Evolutionary conservation across 2,888 invertebrate genomes (phyloP), one percentile per base, ranked within the genome.

Genomic region (Athalia cordata): DNA sequence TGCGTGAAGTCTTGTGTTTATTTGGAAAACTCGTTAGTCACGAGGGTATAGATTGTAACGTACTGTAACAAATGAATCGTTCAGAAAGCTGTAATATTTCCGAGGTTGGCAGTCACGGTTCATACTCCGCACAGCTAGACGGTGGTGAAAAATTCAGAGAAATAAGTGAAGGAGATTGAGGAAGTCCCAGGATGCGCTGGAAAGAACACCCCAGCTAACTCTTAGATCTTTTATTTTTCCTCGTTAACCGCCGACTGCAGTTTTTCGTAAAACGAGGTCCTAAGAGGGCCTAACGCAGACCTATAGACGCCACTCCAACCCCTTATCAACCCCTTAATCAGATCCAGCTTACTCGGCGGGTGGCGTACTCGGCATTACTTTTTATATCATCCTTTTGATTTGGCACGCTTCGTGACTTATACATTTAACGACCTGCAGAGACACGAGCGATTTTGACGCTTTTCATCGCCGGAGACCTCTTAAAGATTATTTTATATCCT

Each of bases 261-360:
- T 72, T 59, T 59, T 72, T 72, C 72, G 57, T 59, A 57, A 47
- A 72, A 72, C 72, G 72, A 72, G 55, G 43, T 68, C 68, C 68
- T 68, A 50, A 68, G 52, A 68, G 72, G 68, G 68, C 68, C 68
- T 68, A 55, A 68, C 52, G 11, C 55, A 55, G 55, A 68, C 68
- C 52, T 50, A 4, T 3, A 47, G 52, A 68, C 43, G 50, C 55
- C n/a, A 29, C 55, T 52, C n/a, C 55, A 55, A 43, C 68, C 68
- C 55, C 43, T 50, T 55, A 68, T 52, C 50, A 68, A 52, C 68
- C 68, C 52, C 55, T 68, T 68, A 68, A 68, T 68, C 68, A 68
- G 52, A 45, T 11, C 68, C 68, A 52, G 68, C 68, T 55, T 68
- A 68, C 52, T 55, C 68, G 68, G 68, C 68, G 47, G 55, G 15